Evolutionary conservation across 2,113 vertebrate species (phyloP).

Genomic region (Tragelaphus strepsiceros): DNA sequence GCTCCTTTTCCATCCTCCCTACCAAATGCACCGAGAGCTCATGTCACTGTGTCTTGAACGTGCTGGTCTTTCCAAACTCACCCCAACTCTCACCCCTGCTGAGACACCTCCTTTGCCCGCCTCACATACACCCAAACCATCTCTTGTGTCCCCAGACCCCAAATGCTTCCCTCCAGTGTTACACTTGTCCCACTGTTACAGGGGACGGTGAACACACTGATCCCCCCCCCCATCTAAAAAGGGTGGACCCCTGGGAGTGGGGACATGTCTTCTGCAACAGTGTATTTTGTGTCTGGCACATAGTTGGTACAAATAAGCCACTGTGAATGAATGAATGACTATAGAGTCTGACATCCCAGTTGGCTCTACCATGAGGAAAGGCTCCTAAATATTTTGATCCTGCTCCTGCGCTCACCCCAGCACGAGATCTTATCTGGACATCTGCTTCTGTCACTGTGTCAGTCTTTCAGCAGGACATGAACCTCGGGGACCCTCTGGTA

Average conservation of each 20-base stretch:
- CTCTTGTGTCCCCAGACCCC: neutral
- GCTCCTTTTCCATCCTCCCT: neutral
- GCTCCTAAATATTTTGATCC: neutral
- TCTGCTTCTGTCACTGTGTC: neutral
- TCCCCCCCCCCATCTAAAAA: neutral
- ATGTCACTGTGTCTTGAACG: rapidly evolving
- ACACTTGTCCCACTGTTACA: neutral
- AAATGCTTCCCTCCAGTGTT: neutral
- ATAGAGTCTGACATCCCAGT: neutral
- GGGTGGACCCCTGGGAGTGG: neutral
- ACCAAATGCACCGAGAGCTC: too few species aligned
- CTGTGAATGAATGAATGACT: neutral
- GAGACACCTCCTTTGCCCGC: neutral
- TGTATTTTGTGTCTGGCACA: neutral
- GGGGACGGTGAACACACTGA: neutral
- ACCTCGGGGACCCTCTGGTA: slow-evolving; percentile 48
- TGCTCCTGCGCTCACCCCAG: neutral
- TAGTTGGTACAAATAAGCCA: neutral
- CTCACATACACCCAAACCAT: neutral
- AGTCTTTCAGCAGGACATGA: neutral
- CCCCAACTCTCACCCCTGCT: neutral
- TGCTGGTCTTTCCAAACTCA: neutral
- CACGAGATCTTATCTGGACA: slow-evolving; percentile 15
- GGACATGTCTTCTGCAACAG: neutral
- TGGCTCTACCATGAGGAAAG: neutral